Percentiles rank a stretch among this genome's conserved stretches.
Conservation (phyloP, 64 coral and sea anemone species). For the Hydrozoanthus tunicans region DNA sequence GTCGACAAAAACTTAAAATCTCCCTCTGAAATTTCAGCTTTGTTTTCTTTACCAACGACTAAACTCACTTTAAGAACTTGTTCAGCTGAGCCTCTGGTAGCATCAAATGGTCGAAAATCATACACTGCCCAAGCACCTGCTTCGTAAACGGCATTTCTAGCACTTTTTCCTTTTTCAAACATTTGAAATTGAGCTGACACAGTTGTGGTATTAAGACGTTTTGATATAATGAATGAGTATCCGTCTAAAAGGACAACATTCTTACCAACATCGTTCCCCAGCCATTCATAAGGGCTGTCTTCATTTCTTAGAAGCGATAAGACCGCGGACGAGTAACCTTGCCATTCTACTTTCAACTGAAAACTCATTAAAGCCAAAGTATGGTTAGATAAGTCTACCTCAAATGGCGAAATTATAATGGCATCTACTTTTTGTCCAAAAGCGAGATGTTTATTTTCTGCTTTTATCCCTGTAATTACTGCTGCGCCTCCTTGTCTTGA, state of each 20-base stretch:
- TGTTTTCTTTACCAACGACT: not conserved
- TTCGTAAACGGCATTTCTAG: conserved; percentile 5
- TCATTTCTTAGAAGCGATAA: conserved; percentile 46
- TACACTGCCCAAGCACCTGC: conserved; percentile 64
- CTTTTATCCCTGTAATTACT: conserved; percentile 56
- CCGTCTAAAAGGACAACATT: conserved; percentile 74
- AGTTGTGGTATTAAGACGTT: conserved; percentile 49
- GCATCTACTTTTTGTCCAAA: conserved; percentile 51
- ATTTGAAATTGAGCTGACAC: conserved; percentile 36
- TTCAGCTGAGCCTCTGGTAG: conserved; percentile 6
- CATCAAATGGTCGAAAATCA: conserved; percentile 70
- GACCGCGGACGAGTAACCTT: conserved; percentile 40
- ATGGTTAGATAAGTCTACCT: conserved; percentile 29
- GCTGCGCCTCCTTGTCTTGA: conserved; percentile 75
- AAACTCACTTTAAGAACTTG: conserved; percentile 32
- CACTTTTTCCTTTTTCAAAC: not conserved
- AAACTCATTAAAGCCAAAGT: conserved; percentile 44
- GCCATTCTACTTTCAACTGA: conserved; percentile 62
- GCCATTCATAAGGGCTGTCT: conserved; percentile 57
- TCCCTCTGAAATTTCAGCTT: conserved; percentile 26
- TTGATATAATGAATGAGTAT: conserved; percentile 61
- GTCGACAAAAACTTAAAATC: conserved; percentile 27
- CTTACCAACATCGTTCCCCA: conserved; percentile 74
- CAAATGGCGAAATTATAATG: conserved; percentile 31
- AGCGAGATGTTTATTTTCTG: conserved; percentile 1